phyloP scores from a whole-genome alignment of 64 coral and sea anemone species.

The Orbicella faveolata region DNA sequence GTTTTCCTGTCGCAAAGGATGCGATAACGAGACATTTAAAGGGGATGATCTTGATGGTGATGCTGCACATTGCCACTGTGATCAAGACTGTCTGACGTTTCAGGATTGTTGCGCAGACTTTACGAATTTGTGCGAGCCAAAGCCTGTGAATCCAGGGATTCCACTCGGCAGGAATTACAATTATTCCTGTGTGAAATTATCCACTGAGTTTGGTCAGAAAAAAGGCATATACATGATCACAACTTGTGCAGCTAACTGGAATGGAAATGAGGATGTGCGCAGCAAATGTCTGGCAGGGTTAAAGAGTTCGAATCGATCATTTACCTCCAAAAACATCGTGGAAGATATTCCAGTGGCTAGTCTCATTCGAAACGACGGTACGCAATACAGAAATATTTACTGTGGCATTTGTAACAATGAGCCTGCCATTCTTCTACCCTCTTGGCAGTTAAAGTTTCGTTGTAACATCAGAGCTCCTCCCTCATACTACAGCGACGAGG shows the following conservation, averaged over 20 bases:
- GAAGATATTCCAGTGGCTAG: constrained; percentile 52
- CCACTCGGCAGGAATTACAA: neutral
- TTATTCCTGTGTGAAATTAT: constrained; percentile 17
- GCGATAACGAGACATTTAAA: neutral
- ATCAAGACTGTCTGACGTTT: constrained; percentile 20
- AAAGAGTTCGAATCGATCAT: constrained; percentile 20
- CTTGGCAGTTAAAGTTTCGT: constrained; percentile 63
- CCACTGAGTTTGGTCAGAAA: neutral
- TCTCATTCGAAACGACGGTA: neutral
- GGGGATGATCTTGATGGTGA: neutral
- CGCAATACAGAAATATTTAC: constrained; percentile 68
- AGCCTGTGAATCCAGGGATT: neutral
- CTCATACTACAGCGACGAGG: constrained; percentile 5
- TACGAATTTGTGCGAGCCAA: neutral
- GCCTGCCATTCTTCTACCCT: neutral
- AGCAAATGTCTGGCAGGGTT: constrained; percentile 46
- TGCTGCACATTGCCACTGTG: constrained; percentile 43
- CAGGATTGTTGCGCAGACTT: constrained; percentile 62
- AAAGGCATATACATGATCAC: constrained; percentile 72
- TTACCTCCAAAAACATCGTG: constrained; percentile 40
- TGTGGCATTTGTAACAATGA: constrained; percentile 63
- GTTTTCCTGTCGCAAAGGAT: constrained; percentile 22
- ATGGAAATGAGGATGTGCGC: neutral
- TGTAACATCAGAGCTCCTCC: constrained; percentile 81
- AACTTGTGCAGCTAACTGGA: constrained; percentile 33